Base-by-base conservation (phyloP, 2,888 invertebrate species). In the Leptopilina myrica region DNA sequence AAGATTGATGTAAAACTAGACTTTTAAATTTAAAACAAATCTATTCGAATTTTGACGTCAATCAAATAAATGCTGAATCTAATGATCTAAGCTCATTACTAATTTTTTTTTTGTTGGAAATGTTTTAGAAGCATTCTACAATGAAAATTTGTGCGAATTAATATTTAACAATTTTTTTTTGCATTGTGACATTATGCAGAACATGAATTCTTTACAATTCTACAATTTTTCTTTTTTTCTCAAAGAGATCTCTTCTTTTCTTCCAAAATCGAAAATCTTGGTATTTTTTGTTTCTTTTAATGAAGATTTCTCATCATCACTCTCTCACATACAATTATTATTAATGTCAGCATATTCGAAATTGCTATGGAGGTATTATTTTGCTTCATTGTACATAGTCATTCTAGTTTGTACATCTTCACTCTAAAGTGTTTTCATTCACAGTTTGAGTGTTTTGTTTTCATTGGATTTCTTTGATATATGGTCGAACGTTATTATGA, bases 361-460 rank as follows among this genome's bases (percentile, higher is more conserved):
- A 80, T 73, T 82, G 81, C 83, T 85, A 86, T 76, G 79, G 84
- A 86, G 84, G 84, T 85, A 87, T 86, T 84, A 83, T 85, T 49
- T 85, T 84, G 86, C 84, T 84, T 84, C 75, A 81, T 83, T 84
- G 73, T 85, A 86, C 77, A 79, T 80, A 79, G 78, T 83, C 56
- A 76, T 82, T 67, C 80, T 79, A 65, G 78, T 84, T 82, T 80
- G 79, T 85, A 84, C 84, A 80, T 79, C 80, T 56, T n/a, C 56
- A 73, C 56, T 82, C 81, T 75, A 80, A 64, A 81, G 80, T 80
- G 75, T 76, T 66, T 82, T 79, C 46, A 49, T 80, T 53, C 64
- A 76, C 77, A 78, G 76, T 75, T 78, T 53, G 53, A 79, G 76
- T 78, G 26, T 46, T 62, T 20, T 20, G 46, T 46, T 81, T 69